A percentile compares a stretch with the other conserved stretches of the same genome.
Evolutionary conservation across 1,140 invertebrate genomes (phyloP).

Genomic region (Paraescarpia echinospica): DNA sequence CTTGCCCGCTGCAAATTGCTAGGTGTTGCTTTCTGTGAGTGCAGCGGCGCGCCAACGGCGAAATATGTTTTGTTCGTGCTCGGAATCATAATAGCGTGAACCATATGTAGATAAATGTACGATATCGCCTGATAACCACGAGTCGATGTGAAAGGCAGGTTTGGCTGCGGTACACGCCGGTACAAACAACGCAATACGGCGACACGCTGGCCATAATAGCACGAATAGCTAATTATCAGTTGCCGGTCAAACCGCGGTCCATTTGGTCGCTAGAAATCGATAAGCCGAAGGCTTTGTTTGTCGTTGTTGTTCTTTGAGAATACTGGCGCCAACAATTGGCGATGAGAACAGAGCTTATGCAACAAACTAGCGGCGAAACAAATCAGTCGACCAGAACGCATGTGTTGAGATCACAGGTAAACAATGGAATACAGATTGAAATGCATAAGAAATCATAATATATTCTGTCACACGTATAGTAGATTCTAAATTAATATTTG

Average conservation of each 20-base stretch:
- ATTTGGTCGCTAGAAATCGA: not conserved
- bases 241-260: not conserved
- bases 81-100: not conserved
- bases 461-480: too few relatives aligned
- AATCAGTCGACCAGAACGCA: not conserved
- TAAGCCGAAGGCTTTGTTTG: not conserved
- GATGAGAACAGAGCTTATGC: not conserved
- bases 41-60: not conserved
- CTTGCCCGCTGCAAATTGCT: not conserved
- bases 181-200: not conserved
- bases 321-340: not conserved
- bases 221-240: not conserved
- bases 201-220: not conserved
- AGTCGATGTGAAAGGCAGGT: not conserved
- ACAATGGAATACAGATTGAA: not conserved
- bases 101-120: not conserved
- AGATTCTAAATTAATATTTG: too few relatives aligned
- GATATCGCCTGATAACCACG: not conserved
- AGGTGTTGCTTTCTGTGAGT: not conserved
- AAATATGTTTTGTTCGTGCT: not conserved
- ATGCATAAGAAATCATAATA: too few relatives aligned
- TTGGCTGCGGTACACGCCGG: not conserved
- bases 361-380: not conserved
- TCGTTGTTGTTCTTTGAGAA: not conserved
- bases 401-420: not conserved